These are phyloP conservation scores for Anoplius nigerrimus DNA, from an alignment of 2,888 invertebrate genomes.

Conservation along the genomic window DNA sequence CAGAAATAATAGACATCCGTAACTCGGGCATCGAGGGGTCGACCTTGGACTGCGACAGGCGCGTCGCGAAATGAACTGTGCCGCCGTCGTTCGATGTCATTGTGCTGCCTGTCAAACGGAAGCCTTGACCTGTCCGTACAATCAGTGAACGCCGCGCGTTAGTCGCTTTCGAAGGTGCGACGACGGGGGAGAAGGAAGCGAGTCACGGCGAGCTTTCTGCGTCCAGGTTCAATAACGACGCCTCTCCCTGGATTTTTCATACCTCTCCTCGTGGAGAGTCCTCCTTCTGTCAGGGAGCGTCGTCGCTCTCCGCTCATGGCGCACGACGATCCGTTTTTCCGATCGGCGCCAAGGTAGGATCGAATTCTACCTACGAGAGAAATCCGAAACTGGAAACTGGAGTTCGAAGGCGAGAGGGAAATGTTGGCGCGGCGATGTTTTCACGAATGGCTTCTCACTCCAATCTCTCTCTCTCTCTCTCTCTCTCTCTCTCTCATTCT, in stretches of 20 bases:
- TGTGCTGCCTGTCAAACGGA: constrained; percentile 11
- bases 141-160: neutral
- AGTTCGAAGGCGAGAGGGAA: neutral
- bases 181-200: constrained; percentile 1
- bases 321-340: constrained; percentile 13
- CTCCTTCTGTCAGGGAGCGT: neutral
- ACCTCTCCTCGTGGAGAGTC: neutral
- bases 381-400: neutral
- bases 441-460: neutral
- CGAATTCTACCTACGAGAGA: neutral
- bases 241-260: too few species aligned
- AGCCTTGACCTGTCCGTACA: neutral
- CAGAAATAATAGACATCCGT: neutral
- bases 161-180: neutral
- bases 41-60: neutral
- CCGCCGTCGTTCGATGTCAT: neutral
- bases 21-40: neutral
- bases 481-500: neutral
- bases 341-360: neutral
- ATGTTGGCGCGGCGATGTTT: constrained; percentile 5
- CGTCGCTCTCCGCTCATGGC: constrained; percentile 2
- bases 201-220: neutral
- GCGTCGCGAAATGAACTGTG: neutral
- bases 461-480: neutral
- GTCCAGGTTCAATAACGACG: neutral